Evolutionary conservation across 1,140 invertebrate species (phyloP).

Genomic region (Euglossa dilemma): DNA sequence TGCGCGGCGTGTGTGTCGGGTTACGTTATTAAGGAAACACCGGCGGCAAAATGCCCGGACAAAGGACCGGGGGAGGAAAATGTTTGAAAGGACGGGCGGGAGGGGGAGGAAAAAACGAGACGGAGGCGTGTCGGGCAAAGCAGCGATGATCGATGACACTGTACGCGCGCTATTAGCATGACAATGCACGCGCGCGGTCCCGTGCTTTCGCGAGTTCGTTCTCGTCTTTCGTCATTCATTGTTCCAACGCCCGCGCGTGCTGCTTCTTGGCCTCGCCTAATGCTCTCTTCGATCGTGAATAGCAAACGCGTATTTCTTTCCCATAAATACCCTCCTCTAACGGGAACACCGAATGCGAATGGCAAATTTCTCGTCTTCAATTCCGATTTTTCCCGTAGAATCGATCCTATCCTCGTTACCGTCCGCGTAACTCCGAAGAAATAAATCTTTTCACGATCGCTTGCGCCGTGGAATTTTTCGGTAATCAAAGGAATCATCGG

Average conservation of each 20-base stretch:
- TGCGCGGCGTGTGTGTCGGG: conserved; percentile 14
- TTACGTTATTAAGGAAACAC: conserved; percentile 50
- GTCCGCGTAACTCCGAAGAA: too few species aligned
- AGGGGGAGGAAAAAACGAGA: neutral
- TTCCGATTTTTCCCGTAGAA: too few species aligned
- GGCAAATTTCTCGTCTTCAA: too few species aligned
- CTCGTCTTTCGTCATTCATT: conserved; percentile 57
- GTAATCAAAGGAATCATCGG: too few species aligned
- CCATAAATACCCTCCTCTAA: too few species aligned
- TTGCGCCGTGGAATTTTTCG: neutral
- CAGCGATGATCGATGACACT: conserved; percentile 62
- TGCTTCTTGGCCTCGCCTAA: conserved; percentile 37
- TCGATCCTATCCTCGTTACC: too few species aligned
- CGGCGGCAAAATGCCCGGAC: conserved; percentile 26
- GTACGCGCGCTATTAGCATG: conserved; percentile 62
- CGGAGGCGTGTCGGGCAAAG: conserved; percentile 17
- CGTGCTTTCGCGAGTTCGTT: conserved; percentile 12
- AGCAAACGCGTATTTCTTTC: too few species aligned
- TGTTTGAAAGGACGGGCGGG: conserved; percentile 30
- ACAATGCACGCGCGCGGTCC: conserved; percentile 45
- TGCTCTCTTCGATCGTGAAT: conserved; percentile 26
- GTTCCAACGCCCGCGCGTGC: conserved; percentile 26
- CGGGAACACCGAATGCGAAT: too few species aligned
- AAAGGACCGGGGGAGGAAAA: conserved; percentile 13
- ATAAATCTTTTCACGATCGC: too few species aligned